Conservation (phyloP, 2,797 vertebrate species). For the Helostoma temminkii region DNA sequence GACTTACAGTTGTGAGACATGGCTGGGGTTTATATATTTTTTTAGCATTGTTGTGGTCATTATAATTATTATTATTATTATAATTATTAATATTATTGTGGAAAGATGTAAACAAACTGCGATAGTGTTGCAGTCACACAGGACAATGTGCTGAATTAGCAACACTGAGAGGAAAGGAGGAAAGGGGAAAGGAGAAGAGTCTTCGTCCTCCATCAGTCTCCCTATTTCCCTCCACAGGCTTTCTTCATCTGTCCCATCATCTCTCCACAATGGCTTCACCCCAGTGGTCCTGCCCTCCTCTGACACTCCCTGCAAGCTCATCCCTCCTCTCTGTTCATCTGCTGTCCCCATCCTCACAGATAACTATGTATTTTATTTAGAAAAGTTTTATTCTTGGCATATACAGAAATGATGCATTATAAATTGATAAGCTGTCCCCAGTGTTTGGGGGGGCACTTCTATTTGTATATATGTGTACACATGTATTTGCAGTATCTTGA, state of each 20-base stretch:
- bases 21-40: conserved; percentile 75
- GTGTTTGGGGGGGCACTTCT: conserved; percentile 78
- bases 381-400: conserved; percentile 89
- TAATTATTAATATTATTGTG: conserved; percentile 64
- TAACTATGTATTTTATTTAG: conserved; percentile 89
- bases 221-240: conserved; percentile 22
- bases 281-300: conserved; percentile 84
- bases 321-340: conserved; percentile 63
- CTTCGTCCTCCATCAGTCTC: conserved; percentile 47
- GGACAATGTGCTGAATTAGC: conserved; percentile 59
- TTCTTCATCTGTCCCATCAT: conserved; percentile 52
- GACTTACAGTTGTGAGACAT: conserved; percentile 78
- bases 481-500: conserved; percentile 83
- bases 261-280: conserved; percentile 69
- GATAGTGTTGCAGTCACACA: conserved; percentile 58
- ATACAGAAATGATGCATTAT: conserved; percentile 88
- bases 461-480: conserved; percentile 91
- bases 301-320: conserved; percentile 67
- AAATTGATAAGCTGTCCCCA: conserved; percentile 75
- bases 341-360: conserved; percentile 80
- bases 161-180: too few species aligned
- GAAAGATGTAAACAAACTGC: conserved; percentile 60
- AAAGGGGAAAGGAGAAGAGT: conserved; percentile 82
- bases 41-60: conserved; percentile 78
- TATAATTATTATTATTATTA: conserved; percentile 66